A percentile compares a stretch with the other conserved stretches of the same genome.
phyloP scores from a whole-genome alignment of 1,140 invertebrate genomes.

The Brachionus rubens region DNA sequence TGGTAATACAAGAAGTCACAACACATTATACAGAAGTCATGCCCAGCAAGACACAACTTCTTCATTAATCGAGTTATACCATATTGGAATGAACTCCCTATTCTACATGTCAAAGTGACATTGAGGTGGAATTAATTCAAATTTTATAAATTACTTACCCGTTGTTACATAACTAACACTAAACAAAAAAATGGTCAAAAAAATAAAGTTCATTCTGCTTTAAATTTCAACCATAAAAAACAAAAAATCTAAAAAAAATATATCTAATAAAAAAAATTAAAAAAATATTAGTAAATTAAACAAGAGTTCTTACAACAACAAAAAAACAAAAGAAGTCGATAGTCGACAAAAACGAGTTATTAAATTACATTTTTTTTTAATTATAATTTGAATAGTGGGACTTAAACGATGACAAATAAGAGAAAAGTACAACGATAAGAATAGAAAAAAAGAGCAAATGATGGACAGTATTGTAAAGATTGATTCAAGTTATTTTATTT shows the following conservation, averaged over 20 bases:
- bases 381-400: constrained; percentile 24
- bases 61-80: no score
- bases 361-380: constrained; percentile 13
- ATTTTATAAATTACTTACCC: background rate
- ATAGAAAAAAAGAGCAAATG: background rate
- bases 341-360: background rate
- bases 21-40: no score
- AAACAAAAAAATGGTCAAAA: constrained; percentile 8
- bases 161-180: background rate
- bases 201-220: constrained; percentile 9
- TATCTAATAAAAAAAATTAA: no score
- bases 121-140: no score
- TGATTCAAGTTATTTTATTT: background rate
- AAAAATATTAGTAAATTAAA: no score
- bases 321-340: background rate
- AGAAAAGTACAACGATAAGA: no score
- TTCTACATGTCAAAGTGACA: no score
- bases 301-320: no score
- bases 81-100: no score
- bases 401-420: background rate
- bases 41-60: no score
- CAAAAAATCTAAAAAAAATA: constrained; percentile 8
- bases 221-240: constrained; percentile 6
- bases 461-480: constrained; percentile 31
- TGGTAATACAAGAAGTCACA: no score